phyloP scores from a whole-genome alignment of 2,113 vertebrate genomes.

The Meles meles region DNA sequence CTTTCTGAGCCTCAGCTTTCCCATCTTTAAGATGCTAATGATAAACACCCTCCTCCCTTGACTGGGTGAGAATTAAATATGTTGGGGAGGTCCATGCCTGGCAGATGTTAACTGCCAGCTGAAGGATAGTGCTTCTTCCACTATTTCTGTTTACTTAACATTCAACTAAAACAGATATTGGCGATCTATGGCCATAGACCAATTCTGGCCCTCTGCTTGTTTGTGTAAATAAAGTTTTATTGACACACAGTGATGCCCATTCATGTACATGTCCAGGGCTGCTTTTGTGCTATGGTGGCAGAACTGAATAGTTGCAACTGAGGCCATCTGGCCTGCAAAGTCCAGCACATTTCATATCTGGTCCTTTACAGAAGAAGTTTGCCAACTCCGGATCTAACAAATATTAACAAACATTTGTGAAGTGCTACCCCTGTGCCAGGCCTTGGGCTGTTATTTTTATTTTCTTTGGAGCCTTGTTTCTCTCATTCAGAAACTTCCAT shows the following conservation, averaged over 20 bases:
- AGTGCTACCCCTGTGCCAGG: not conserved
- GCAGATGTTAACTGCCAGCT: not conserved
- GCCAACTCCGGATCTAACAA: not conserved
- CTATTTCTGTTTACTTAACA: not conserved
- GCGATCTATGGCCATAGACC: not conserved
- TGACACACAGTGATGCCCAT: not conserved
- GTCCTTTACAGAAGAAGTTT: not conserved
- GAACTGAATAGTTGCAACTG: not conserved
- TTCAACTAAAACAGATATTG: not conserved
- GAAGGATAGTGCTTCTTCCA: not conserved
- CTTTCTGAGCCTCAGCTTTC: not conserved
- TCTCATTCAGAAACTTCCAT: not conserved
- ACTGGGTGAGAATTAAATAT: not conserved
- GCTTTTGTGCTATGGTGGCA: not conserved
- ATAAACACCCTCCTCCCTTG: not conserved
- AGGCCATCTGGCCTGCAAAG: not conserved
- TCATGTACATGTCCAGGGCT: not conserved
- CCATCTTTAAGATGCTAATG: not conserved
- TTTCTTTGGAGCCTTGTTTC: not conserved
- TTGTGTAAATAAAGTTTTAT: conserved; percentile 49
- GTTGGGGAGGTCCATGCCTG: not conserved
- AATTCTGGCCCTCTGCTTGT: not conserved
- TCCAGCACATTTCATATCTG: not conserved
- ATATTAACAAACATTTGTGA: not conserved
- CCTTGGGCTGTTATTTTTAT: not conserved